Evolutionary conservation across 2,888 invertebrate genomes (phyloP).

Genomic region (Tipula unca): DNA sequence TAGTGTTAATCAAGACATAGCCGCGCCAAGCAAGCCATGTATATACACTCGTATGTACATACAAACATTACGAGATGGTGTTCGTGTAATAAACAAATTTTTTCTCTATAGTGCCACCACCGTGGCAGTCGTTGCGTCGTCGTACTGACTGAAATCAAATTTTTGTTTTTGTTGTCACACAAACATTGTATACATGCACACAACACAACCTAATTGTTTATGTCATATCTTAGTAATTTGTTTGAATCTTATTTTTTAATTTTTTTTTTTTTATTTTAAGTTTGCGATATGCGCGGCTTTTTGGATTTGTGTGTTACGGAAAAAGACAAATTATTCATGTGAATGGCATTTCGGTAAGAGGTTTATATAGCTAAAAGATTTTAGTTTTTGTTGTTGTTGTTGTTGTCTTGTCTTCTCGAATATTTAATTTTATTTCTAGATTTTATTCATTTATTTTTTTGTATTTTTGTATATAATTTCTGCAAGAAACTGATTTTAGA

Average conservation of each 20-base stretch:
- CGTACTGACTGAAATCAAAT: neutral
- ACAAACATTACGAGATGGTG: too few species aligned
- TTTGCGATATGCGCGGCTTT: neutral
- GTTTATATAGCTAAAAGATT: neutral
- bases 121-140: neutral
- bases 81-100: neutral
- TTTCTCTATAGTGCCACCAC: neutral
- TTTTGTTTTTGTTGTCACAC: neutral
- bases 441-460: neutral
- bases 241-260: neutral
- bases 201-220: neutral
- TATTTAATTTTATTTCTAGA: neutral
- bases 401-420: neutral
- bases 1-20: neutral
- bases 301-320: neutral
- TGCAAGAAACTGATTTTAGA: neutral
- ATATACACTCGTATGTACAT: neutral
- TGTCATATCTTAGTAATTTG: constrained; percentile 3
- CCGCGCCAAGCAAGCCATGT: neutral
- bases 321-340: neutral
- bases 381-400: too few species aligned
- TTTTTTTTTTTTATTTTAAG: neutral
- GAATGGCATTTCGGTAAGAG: neutral
- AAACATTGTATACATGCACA: neutral
- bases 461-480: neutral